Conservation (phyloP, 2,113 vertebrate genomes). For the Lepus americanus region DNA sequence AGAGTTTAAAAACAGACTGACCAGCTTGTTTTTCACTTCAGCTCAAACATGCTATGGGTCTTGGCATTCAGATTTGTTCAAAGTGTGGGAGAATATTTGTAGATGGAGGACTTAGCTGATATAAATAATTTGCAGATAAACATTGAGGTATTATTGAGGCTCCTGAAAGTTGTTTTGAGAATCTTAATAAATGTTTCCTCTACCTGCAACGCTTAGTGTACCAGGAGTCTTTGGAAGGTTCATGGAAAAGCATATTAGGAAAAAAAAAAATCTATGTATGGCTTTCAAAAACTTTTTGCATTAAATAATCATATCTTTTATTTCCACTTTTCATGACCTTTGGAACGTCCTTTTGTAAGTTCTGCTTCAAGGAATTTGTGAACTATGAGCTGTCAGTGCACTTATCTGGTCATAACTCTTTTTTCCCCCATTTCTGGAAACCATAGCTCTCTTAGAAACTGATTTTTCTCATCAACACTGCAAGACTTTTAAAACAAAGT, state of each 20-base stretch:
- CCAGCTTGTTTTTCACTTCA: slow-evolving; percentile 29
- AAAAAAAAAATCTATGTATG: no score
- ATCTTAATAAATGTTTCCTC: slow-evolving; percentile 30
- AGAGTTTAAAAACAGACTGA: slow-evolving; percentile 6
- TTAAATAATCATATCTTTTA: no score
- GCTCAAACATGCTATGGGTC: background rate
- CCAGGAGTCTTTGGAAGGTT: no score
- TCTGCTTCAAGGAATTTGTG: slow-evolving; percentile 18
- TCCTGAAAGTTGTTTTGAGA: slow-evolving; percentile 49
- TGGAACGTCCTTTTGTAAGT: background rate
- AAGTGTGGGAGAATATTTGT: slow-evolving; percentile 38
- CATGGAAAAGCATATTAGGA: no score
- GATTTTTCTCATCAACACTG: background rate
- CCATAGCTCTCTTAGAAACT: background rate
- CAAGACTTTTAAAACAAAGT: background rate
- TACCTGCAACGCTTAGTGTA: slow-evolving; percentile 14
- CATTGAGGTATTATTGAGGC: background rate
- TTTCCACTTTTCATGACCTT: no score
- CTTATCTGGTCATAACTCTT: background rate
- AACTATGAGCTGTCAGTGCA: background rate
- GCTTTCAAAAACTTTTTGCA: no score
- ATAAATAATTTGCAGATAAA: slow-evolving; percentile 45
- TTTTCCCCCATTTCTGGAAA: background rate
- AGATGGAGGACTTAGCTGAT: background rate
- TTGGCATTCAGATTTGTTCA: slow-evolving; percentile 52